Evolutionary conservation across 1,140 invertebrate species (phyloP).

Genomic region (Pentalonia nigronervosa): DNA sequence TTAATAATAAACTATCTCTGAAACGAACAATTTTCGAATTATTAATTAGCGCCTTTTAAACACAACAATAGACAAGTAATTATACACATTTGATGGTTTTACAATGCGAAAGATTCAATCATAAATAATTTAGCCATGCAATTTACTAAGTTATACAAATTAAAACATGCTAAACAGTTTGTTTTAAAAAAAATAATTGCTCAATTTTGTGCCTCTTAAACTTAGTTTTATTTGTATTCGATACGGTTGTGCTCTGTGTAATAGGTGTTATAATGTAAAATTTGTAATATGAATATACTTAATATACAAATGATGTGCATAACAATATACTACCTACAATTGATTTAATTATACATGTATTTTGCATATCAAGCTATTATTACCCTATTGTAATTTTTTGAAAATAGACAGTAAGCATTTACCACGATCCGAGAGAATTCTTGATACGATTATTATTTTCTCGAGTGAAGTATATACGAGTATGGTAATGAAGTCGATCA

Average conservation of each 20-base stretch:
- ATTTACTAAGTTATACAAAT: not conserved
- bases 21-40: not conserved
- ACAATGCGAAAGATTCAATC: not conserved
- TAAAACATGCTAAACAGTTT: not conserved
- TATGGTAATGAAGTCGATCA: not conserved
- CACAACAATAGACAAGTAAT: not conserved
- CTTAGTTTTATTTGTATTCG: not conserved
- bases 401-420: not conserved
- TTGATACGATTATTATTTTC: not conserved
- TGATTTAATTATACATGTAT: not conserved
- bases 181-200: constrained; percentile 19
- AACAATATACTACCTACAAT: not conserved
- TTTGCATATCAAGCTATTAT: not conserved
- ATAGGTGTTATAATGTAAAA: not conserved
- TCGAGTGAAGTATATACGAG: not conserved
- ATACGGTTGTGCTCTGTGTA: not conserved
- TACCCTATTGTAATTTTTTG: not conserved
- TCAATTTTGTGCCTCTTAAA: not conserved
- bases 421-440: not conserved
- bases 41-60: not conserved
- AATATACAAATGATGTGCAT: not conserved
- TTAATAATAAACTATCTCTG: not conserved
- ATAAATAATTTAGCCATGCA: not conserved
- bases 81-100: not conserved
- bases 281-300: too few species aligned